Conservation (phyloP, 92 coral and sea anemone species). For the Heteractis magnifica region DNA sequence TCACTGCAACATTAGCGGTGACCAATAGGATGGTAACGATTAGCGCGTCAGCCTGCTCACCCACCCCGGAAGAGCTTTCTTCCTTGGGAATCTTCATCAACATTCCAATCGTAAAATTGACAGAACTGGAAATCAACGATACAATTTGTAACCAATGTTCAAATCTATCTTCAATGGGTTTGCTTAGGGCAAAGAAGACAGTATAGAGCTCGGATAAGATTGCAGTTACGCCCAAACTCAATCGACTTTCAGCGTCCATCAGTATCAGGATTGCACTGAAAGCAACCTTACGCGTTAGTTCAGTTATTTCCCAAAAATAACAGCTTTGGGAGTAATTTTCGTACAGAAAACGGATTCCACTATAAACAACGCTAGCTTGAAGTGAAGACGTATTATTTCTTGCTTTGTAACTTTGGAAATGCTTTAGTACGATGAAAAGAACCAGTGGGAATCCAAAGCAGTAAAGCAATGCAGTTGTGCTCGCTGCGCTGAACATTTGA, state of each 20-base stretch:
- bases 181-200: not conserved
- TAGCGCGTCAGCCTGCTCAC: not conserved
- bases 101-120: not conserved
- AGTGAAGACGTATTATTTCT: not conserved
- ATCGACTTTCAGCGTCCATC: not conserved
- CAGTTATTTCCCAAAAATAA: not conserved
- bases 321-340: not conserved
- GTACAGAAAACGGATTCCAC: constrained; percentile 15
- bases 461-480: not conserved
- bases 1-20: constrained; percentile 9
- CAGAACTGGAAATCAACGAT: not conserved
- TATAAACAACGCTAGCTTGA: not conserved
- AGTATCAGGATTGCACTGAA: not conserved
- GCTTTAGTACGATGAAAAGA: not conserved
- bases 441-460: constrained; percentile 4
- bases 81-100: constrained; percentile 5
- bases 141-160: constrained; percentile 3
- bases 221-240: constrained; percentile 4
- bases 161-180: constrained; percentile 7
- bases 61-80: not conserved
- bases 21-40: not conserved
- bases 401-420: not conserved
- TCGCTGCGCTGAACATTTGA: not conserved
- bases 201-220: not conserved
- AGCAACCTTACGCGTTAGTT: not conserved